Conservation (phyloP, 2,113 vertebrate genomes). For the Rhabdornis inornatus region DNA sequence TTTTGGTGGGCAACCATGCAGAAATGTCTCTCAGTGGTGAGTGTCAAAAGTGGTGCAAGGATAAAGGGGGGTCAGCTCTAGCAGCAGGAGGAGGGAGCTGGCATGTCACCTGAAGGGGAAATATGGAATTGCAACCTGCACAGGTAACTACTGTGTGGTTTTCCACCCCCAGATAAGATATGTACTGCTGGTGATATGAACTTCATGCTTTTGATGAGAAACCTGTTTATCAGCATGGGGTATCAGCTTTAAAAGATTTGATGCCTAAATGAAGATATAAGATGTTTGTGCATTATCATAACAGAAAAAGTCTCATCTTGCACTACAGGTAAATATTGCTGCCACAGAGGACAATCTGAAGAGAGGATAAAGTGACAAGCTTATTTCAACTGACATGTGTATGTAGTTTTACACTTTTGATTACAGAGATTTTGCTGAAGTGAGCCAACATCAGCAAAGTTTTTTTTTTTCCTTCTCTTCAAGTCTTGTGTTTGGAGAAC, state of each 20-base stretch:
- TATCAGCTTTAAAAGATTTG: background rate
- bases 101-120: background rate
- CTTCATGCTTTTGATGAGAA: background rate
- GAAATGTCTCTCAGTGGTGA: background rate
- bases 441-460: background rate
- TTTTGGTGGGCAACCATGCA: background rate
- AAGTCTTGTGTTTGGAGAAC: background rate
- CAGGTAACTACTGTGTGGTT: background rate
- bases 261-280: background rate
- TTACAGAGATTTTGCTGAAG: constrained; percentile 43
- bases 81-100: background rate
- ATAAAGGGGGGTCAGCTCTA: background rate
- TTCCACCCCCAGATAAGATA: background rate
- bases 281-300: background rate
- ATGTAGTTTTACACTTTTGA: background rate
- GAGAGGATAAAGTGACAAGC: background rate
- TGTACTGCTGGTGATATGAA: background rate
- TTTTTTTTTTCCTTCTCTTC: constrained; percentile 27
- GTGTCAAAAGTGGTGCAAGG: background rate
- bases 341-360: background rate
- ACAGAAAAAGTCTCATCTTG: background rate
- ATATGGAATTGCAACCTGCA: background rate
- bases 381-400: constrained; percentile 14
- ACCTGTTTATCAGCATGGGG: background rate
- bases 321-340: background rate